Percentiles rank a stretch among this genome's conserved stretches.
Conservation (phyloP, 2,888 invertebrate species). For the Hoplodrina ambigua region DNA sequence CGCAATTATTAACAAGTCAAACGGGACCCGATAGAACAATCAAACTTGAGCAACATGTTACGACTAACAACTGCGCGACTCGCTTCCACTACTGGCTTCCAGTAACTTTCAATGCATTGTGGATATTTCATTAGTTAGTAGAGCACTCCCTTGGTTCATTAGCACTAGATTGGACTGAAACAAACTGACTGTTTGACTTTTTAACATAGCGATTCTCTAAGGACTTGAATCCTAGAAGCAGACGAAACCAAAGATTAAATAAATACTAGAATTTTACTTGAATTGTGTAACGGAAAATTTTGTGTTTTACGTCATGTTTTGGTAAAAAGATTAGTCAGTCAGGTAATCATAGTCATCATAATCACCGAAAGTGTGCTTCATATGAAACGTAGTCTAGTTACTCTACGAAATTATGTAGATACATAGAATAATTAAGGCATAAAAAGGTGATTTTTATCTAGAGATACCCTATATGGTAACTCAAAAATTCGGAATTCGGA, state of each 20-base stretch:
- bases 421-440: too few species aligned
- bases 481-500: too few species aligned
- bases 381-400: too few species aligned
- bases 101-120: conserved; percentile 43
- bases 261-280: conserved; percentile 1
- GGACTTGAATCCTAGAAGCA: neutral
- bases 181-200: conserved; percentile 36
- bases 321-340: too few species aligned
- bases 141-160: conserved; percentile 37
- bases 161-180: conserved; percentile 24
- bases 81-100: conserved; percentile 24
- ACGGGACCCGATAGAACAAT: conserved; percentile 36
- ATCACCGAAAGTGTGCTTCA: too few species aligned
- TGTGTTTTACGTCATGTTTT: too few species aligned
- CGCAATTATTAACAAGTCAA: conserved; percentile 51
- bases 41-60: conserved; percentile 45
- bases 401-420: too few species aligned
- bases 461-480: too few species aligned
- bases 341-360: too few species aligned
- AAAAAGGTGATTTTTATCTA: too few species aligned
- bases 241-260: conserved; percentile 28
- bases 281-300: neutral
- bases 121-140: conserved; percentile 52
- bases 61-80: conserved; percentile 29
- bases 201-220: conserved; percentile 18